phyloP scores from a whole-genome alignment of 2,113 vertebrate genomes.

The Nanger granti region DNA sequence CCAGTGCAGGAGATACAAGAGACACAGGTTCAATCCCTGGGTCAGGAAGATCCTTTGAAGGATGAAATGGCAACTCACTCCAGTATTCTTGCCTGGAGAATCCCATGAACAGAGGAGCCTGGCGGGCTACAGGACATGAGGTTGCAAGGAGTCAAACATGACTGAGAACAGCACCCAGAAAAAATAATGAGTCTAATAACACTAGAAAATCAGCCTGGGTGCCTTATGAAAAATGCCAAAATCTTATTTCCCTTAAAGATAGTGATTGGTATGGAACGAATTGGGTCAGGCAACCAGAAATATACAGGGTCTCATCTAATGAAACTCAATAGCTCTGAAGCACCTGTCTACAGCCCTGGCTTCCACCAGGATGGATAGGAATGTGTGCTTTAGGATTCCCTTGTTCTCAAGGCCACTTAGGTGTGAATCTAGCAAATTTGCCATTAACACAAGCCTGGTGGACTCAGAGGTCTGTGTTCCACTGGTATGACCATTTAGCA shows the following conservation, averaged over 20 bases:
- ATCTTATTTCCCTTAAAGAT: background rate
- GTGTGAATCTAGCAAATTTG: background rate
- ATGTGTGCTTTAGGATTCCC: background rate
- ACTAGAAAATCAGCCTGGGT: background rate
- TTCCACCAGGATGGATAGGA: background rate
- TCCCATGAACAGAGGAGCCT: background rate
- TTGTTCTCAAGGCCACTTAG: background rate
- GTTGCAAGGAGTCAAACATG: background rate
- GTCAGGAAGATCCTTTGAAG: background rate
- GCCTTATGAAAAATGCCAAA: background rate
- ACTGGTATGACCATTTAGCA: background rate
- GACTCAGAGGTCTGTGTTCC: background rate
- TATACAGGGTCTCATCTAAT: background rate
- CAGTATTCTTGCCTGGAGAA: background rate
- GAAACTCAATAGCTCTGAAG: background rate
- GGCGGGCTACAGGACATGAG: rapidly evolving
- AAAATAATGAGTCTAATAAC: background rate
- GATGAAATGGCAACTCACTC: background rate
- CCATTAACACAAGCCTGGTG: background rate
- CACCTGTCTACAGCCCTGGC: background rate
- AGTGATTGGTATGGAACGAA: background rate
- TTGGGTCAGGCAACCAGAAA: background rate
- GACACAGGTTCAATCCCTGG: background rate
- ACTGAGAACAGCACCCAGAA: background rate
- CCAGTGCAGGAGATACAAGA: background rate